phyloP scores from a whole-genome alignment of 2,888 invertebrate species.

The Caenorhabditis panamensis region DNA sequence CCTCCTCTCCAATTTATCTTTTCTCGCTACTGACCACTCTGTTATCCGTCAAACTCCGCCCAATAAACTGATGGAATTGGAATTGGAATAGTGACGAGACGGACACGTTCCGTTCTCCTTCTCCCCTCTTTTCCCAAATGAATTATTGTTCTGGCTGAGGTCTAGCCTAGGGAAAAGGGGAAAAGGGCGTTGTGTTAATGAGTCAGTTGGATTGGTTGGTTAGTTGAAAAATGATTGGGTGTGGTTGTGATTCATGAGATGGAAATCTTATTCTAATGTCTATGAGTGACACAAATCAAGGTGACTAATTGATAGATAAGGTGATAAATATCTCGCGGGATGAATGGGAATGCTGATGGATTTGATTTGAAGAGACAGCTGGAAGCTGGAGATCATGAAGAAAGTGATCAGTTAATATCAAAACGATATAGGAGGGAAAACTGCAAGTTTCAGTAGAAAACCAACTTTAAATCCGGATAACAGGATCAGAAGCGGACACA shows the following conservation, averaged over 20 bases:
- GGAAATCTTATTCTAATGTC: constrained; percentile 9
- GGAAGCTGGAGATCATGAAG: constrained; percentile 3
- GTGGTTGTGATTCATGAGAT: constrained; percentile 52
- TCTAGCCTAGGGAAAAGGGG: background rate
- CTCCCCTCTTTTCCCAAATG: too few species aligned
- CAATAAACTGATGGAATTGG: constrained; percentile 23
- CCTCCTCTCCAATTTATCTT: constrained; percentile 52
- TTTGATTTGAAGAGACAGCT: constrained; percentile 20
- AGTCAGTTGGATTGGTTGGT: too few species aligned
- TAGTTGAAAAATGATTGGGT: constrained; percentile 43
- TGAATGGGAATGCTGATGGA: background rate
- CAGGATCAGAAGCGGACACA: constrained; percentile 16
- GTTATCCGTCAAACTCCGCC: constrained; percentile 47
- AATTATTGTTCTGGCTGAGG: constrained; percentile 38
- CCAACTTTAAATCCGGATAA: too few species aligned
- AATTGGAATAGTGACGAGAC: constrained; percentile 29
- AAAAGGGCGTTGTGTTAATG: constrained; percentile 36
- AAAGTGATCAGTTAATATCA: constrained; percentile 39
- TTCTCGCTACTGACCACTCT: constrained; percentile 33
- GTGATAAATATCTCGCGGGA: constrained; percentile 48
- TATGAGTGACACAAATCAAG: constrained; percentile 42
- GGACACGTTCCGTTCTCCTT: constrained; percentile 56
- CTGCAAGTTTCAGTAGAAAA: too few species aligned
- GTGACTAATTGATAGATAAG: constrained; percentile 57
- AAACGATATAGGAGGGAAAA: too few species aligned